Percentiles rank a stretch among this genome's conserved stretches.
These are phyloP conservation scores for Pelodiscus sinensis DNA, from an alignment of 2,113 vertebrate genomes.

Conservation along the genomic window DNA sequence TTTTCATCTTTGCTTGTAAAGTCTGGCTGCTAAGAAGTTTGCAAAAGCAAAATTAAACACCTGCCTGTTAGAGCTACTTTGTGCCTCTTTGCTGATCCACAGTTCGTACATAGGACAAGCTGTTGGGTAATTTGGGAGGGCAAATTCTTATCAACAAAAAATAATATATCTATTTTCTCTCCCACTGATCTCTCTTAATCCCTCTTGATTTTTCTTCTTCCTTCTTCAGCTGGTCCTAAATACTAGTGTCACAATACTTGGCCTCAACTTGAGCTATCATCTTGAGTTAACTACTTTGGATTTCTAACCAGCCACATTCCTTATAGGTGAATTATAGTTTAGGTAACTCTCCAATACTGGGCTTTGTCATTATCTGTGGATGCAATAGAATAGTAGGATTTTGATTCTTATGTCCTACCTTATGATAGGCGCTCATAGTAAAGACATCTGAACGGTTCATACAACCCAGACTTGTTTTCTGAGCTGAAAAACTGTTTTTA, in stretches of 20 bases:
- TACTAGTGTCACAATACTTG: constrained; percentile 27
- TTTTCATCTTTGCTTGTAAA: background rate
- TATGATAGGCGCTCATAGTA: background rate
- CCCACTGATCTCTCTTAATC: background rate
- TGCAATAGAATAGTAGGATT: background rate
- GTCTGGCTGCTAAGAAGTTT: background rate
- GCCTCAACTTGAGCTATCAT: constrained; percentile 20
- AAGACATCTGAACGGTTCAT: background rate
- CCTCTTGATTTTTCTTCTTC: background rate
- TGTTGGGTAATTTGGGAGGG: background rate
- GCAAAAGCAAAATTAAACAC: background rate
- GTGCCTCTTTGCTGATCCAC: background rate
- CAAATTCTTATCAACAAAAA: background rate
- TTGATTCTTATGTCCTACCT: background rate
- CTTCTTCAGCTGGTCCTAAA: constrained; percentile 7
- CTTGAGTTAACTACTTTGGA: constrained; percentile 63
- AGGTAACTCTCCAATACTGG: background rate
- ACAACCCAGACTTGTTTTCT: background rate
- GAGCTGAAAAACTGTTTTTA: background rate
- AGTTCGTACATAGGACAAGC: background rate
- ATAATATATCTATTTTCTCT: background rate
- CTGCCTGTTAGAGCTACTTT: background rate
- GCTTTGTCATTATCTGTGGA: background rate
- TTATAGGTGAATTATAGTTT: constrained; percentile 34
- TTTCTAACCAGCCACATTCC: constrained; percentile 46